A percentile compares a stretch with the other conserved stretches of the same genome.
These are phyloP conservation scores for Gasterosteus nipponicus DNA, from an alignment of 2,113 vertebrate genomes.

Conservation along the genomic window DNA sequence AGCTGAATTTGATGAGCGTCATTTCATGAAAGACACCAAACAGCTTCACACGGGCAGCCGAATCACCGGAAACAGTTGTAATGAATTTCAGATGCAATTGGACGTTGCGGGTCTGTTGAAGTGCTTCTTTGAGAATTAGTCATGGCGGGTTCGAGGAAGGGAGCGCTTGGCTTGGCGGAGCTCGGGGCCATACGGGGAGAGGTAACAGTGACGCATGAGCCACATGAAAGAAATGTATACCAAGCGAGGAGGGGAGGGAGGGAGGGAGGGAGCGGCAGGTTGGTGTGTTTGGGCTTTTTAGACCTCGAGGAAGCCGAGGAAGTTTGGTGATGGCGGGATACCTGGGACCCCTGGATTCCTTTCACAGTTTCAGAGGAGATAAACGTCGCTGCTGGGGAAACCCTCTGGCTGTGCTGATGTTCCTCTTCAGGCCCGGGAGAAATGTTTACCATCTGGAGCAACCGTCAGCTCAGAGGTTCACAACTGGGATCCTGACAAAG, in stretches of 20 bases:
- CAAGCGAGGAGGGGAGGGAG: conserved; percentile 18
- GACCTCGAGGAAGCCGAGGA: conserved; percentile 62
- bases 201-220: conserved; percentile 59
- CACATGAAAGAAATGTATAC: conserved; percentile 60
- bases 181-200: conserved; percentile 51
- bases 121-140: conserved; percentile 74
- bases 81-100: conserved; percentile 46
- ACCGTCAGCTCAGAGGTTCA: conserved; percentile 83
- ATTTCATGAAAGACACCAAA: conserved; percentile 22
- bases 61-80: conserved; percentile 42
- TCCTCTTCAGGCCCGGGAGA: conserved; percentile 64
- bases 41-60: conserved; percentile 25
- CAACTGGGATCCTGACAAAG: conserved; percentile 83
- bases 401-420: conserved; percentile 59
- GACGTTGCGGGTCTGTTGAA: conserved; percentile 62
- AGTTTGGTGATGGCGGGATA: conserved; percentile 66
- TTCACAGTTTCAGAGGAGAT: conserved; percentile 77
- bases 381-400: conserved; percentile 56
- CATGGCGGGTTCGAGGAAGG: conserved; percentile 51
- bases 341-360: conserved; percentile 73
- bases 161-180: conserved; percentile 44
- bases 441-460: conserved; percentile 72
- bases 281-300: conserved; percentile 51
- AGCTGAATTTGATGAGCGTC: conserved; percentile 18
- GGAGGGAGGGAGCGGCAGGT: conserved; percentile 22